Evolutionary conservation across 2,113 vertebrate genomes (phyloP), one percentile per base, ranked within the genome.

Genomic region (Urocitellus parryii): DNA sequence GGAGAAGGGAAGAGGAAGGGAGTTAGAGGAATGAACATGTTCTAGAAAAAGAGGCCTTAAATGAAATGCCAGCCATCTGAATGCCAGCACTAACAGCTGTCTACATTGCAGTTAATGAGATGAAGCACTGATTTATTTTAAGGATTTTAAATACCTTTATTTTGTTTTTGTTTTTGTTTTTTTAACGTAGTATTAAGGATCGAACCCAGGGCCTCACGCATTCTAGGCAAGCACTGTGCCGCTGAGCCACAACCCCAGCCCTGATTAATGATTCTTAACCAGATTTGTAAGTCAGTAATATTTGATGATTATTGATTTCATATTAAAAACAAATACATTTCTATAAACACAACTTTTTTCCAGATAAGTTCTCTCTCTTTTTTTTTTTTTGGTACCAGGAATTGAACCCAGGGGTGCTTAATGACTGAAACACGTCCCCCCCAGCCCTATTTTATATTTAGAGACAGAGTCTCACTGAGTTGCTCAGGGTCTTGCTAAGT

Each of bases 281-380:
- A 91, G 56, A 79, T 74, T 86, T 81, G 32, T 42, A 93, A 87
- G 68, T 92, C 42, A 73, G 32, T 73, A 82, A 53, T 92, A 63
- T 18, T 79, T 82, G 70, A 63, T 91, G 45, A 67, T 20, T 74
- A 84, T 70, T 61, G 0, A 77, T 92, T 93, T 94, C 42, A 83
- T 16, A 67, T 91, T 88, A 80, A 82, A 86, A 96, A 83, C 34
- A 80, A 96, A 81, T 74, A 82, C 29, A 72, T n/a, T 95, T 91
- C 8, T 51, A 34, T 63, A 79, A 80, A 87, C 14, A 73, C 58
- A 87, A 45, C 70, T 42, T 37, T 6, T 32, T 48, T 39, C 29
- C 56, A 58, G 22, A 58, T 58, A 58, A 58, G 20, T 58, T 56
- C 56, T 56, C 51, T 53, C 14, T 51, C 14, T 56, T 56, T 53